Evolutionary conservation across 92 coral and sea anemone species (phyloP).

Genomic region (Nematostella vectensis): DNA sequence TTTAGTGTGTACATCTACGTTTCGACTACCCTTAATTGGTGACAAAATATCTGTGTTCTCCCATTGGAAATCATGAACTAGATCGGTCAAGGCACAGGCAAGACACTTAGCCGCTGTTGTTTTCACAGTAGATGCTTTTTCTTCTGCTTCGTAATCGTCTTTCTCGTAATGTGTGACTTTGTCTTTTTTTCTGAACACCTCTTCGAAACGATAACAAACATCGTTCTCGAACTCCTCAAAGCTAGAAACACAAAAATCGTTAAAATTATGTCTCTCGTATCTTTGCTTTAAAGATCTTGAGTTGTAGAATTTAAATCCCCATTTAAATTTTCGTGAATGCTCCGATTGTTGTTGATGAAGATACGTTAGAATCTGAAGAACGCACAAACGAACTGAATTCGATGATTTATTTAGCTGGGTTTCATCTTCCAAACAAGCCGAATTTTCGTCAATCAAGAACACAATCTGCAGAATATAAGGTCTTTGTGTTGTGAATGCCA

Average conservation of each 20-base stretch:
- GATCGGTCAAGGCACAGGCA: conserved; percentile 72
- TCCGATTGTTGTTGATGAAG: conserved; percentile 30
- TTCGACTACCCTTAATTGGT: conserved; percentile 51
- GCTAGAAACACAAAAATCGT: conserved; percentile 46
- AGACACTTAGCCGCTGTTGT: conserved; percentile 52
- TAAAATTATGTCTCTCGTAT: conserved; percentile 74
- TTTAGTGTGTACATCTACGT: conserved; percentile 9
- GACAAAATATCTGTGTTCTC: conserved; percentile 69
- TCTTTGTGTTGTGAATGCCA: neutral
- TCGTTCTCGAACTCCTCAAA: conserved; percentile 81
- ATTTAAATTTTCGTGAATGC: conserved; percentile 34
- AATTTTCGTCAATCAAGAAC: conserved; percentile 44
- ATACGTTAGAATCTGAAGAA: conserved; percentile 56
- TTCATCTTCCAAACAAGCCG: conserved; percentile 13
- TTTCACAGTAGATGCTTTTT: conserved; percentile 12
- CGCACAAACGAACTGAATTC: conserved; percentile 69
- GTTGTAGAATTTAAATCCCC: conserved; percentile 91
- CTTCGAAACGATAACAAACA: conserved; percentile 37
- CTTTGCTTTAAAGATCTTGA: conserved; percentile 64
- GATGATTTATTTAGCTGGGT: conserved; percentile 18
- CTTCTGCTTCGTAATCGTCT: conserved; percentile 1
- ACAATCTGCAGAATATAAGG: conserved; percentile 24
- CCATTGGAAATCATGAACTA: conserved; percentile 91
- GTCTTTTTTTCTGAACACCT: conserved; percentile 23
- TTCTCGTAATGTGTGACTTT: conserved; percentile 8